Base-by-base conservation (phyloP, 2,113 vertebrate species). In the Pimephales promelas region DNA sequence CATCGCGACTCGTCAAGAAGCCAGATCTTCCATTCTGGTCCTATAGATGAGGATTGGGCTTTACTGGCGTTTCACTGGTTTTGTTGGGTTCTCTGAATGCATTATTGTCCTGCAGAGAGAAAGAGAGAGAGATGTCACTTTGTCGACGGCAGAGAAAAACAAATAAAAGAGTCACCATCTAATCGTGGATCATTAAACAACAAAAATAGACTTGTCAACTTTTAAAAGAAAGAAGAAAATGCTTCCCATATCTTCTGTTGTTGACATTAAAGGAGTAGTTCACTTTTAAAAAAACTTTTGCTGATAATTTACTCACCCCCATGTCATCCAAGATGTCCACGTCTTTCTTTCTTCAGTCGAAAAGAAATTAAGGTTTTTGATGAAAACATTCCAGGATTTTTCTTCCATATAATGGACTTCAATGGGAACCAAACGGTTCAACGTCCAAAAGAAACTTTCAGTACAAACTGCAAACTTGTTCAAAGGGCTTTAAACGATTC, bases 1-100 rank as follows among this genome's bases (percentile, higher is more conserved):
- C 82, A 84, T 78, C n/a, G 47, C 43, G 73, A 31, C 45, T 4
- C 3, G 57, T 75, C 57, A 57, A 22, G 52, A 82, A 47, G 31
- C 24, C 24, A 45, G 40, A 79, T 62, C 56, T 3, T 28, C 56
- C 76, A 79, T 79, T 20, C 22, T 62, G 56, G 6, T 26, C 10
- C n/a, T 62, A 2, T 5, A 40, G n/a, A 10, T 18, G 74, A 40
- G 57, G 5, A 8, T 0, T 36, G 3, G n/a, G n/a, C n/a, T n/a
- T n/a, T n/a, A n/a, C n/a, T n/a, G n/a, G n/a, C 5, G 22, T 72
- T n/a, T 72, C 13, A 47, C 45, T 72, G 70, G 70, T 11, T 40
- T 70, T 68, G 34, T 34, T 31, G 57, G 45, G 45, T 13, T 47
- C 5, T 62, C 40, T 9, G 57, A 18, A 52, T 26, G n/a, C 82